Conservation (phyloP, 2,113 vertebrate genomes). For the Cyprinodon brontotheroides region DNA sequence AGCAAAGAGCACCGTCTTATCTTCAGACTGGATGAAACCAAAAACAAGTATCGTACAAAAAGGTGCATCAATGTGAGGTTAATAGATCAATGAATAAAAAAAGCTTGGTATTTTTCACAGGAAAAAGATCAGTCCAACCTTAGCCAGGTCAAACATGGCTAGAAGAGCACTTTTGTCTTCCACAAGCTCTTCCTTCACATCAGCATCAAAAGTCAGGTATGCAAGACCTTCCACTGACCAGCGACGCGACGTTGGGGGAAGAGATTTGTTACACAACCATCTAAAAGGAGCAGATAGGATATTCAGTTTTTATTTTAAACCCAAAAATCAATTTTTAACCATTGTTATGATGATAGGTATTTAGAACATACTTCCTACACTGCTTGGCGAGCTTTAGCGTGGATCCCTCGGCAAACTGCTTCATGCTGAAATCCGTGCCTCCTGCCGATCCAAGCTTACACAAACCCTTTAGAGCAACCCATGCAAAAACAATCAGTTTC, state of each 20-base stretch:
- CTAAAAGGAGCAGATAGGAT: conserved; percentile 67
- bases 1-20: conserved; percentile 92
- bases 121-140: conserved; percentile 72
- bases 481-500: conserved; percentile 2
- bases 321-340: background rate
- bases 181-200: conserved; percentile 95
- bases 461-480: conserved; percentile 84
- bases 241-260: conserved; percentile 85
- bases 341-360: background rate
- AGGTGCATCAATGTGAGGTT: background rate
- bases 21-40: conserved; percentile 83
- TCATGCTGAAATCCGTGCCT: conserved; percentile 98
- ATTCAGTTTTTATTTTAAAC: conserved; percentile 2
- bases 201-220: conserved; percentile 96
- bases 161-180: conserved; percentile 88
- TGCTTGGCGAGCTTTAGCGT: conserved; percentile 95
- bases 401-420: conserved; percentile 98
- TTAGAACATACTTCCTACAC: conserved; percentile 90
- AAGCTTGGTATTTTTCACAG: background rate
- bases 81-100: too few species aligned
- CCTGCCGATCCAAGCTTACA: conserved; percentile 97
- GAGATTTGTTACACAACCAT: conserved; percentile 92
- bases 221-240: conserved; percentile 98
- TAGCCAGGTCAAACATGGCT: conserved; percentile 92
- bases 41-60: background rate